Conservation (phyloP, 2,888 invertebrate species). For the Cephonodes hylas region DNA sequence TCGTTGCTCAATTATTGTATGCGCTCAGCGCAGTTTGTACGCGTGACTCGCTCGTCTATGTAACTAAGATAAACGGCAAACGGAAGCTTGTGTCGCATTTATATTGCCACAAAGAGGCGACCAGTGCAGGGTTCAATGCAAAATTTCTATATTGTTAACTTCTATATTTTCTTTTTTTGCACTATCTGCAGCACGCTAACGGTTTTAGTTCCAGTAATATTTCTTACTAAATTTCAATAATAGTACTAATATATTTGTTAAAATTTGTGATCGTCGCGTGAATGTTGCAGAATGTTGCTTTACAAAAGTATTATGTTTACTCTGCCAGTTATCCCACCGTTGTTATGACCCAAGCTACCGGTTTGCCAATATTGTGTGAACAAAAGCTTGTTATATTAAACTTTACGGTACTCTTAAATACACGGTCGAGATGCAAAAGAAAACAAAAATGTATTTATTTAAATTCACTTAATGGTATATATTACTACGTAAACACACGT, state of each 20-base stretch:
- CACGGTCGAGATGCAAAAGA: not conserved
- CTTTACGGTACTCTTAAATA: not conserved
- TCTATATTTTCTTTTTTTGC: not conserved
- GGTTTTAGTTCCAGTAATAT: constrained; percentile 20
- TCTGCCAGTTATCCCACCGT: constrained; percentile 9
- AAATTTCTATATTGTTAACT: not conserved
- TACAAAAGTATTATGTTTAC: not conserved
- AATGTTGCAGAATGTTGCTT: constrained; percentile 7
- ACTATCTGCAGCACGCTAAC: not conserved
- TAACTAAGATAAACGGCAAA: constrained; percentile 25
- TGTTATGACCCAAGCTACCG: not conserved
- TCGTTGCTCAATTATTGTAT: not conserved
- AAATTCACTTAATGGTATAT: constrained; percentile 18
- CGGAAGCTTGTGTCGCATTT: constrained; percentile 21
- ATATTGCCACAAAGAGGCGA: not conserved
- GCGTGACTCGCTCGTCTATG: constrained; percentile 28
- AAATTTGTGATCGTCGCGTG: constrained; percentile 16
- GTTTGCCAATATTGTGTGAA: not conserved
- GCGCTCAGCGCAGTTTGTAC: not conserved
- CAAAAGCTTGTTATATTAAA: not conserved
- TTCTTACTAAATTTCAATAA: constrained; percentile 18
- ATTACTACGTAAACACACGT: not conserved
- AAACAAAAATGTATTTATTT: constrained; percentile 15
- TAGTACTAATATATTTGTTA: constrained; percentile 30
- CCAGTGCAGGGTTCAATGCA: not conserved